Evolutionary conservation across 2,888 invertebrate genomes (phyloP), one percentile per base, ranked within the genome.

Genomic region (Tenodera sinensis): DNA sequence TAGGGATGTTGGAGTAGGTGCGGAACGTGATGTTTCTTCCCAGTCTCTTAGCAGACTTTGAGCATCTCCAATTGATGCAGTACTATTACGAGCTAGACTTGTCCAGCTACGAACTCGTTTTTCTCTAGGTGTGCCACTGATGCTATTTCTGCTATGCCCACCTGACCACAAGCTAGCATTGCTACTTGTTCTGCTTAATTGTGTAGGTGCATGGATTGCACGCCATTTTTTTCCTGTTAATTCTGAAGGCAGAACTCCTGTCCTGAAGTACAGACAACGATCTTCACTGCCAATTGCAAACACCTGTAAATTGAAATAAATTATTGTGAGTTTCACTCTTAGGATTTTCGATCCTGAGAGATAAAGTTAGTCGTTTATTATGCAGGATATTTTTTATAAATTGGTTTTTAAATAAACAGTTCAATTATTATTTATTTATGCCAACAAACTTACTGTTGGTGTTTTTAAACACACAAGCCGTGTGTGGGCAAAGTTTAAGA

Each of bases 181-280:
- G 93, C 97, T 97, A 91, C 97, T 97, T 86, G 97, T 96, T 91
- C 97, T 95, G 93, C 97, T 97, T 84, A 97, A 94, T 93, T 97
- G 97, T 93, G 97, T 95, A 85, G 97, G 96, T 34, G 97, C 97
- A 92, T 97, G 96, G 28, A 98, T 94, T 91, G 95, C 94, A 90
- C 96, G 95, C 98, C 98, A 98, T 91, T 97, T 96, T 93, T 98
- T 97, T 0, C 98, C 98, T 28, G 97, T 97, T 90, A 97, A 94
- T 93, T 97, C 97, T 12, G 96, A 95, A 20, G 95, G 93, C 42
- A 95, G 95, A 8, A 98, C 96, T 34, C 97, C 97, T 91, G 96
- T 96, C 88, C 98, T 94, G 93, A 96, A 96, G 93, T 97, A 98
- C 89, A 98, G 95, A 91, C 96, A 95, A 90, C 98, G 96, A 93